Percentiles rank a stretch among this genome's conserved stretches.
Evolutionary conservation across 2,797 vertebrate species (phyloP).

Genomic region (Syngnathus rostellatus): DNA sequence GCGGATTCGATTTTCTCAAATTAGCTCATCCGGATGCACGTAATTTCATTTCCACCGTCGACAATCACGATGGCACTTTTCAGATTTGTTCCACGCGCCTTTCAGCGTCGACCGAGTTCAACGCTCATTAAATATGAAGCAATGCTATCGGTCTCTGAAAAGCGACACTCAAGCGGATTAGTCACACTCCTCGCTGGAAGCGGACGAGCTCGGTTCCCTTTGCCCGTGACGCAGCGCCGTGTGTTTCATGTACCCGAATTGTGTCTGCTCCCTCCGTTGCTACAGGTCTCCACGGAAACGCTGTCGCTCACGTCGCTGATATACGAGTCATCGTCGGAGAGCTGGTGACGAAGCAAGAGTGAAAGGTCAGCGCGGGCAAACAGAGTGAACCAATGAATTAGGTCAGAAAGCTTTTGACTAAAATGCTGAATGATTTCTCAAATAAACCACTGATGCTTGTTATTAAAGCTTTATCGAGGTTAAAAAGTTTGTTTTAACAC

Average conservation of each 20-base stretch:
- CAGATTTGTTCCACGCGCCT: not conserved
- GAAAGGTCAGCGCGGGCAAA: conserved; percentile 31
- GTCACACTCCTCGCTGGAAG: not conserved
- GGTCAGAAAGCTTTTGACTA: not conserved
- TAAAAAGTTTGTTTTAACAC: not conserved
- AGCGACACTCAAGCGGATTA: not conserved
- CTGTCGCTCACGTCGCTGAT: conserved; percentile 95
- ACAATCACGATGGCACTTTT: not conserved
- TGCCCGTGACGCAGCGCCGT: not conserved
- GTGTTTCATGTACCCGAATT: conserved; percentile 52
- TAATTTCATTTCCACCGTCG: no score
- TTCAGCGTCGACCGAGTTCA: not conserved
- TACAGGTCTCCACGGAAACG: conserved; percentile 85
- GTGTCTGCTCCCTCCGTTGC: conserved; percentile 75
- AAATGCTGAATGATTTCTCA: not conserved
- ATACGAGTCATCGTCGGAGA: conserved; percentile 93
- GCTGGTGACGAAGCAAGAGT: conserved; percentile 60
- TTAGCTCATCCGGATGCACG: no score
- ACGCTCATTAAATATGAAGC: not conserved
- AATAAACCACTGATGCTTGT: not conserved
- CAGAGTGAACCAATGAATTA: conserved; percentile 4
- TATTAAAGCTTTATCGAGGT: no score
- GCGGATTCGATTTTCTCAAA: no score
- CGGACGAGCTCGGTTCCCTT: not conserved
- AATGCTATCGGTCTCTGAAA: not conserved